Evolutionary conservation across 2,113 vertebrate genomes (phyloP), one percentile per base, ranked within the genome.

Genomic region (Oreocharis arfaki): DNA sequence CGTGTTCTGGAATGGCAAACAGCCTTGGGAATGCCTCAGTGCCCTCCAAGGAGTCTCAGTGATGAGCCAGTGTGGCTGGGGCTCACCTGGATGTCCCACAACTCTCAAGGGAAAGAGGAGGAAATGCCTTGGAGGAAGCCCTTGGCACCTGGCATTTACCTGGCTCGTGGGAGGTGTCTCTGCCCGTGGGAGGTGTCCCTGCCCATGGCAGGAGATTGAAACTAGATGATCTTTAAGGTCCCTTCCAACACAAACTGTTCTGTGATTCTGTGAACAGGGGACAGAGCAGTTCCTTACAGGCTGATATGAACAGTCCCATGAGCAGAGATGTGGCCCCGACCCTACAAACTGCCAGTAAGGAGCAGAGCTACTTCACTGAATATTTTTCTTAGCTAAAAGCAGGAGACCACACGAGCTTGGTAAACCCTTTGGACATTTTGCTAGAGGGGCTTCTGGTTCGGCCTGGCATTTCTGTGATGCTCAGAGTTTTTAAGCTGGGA

Each of bases 21-120:
- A 2, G 60, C 23, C 39, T 27, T 0, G 0, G 1, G 5, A 41
- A 16, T 9, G 9, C 16, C 30, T 6, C 7, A 53, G 65, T 13
- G 6, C 27, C 39, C 35, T 52, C 56, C 1, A 8, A 12, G 46
- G 53, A 6, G 61, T 4, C 37, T 21, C 8, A 2, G 74, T 27
- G 83, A 41, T 20, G 57, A 5, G 41, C 1, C 6, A 10, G 0
- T 4, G 0, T 8, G 63, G 63, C 41, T 41, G 28, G 7, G 28
- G 32, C 27, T 80, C 37, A 20, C 16, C 59, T 46, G 30, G 0
- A 0, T 10, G 33, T 27, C 37, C 4, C 1, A 47, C 35, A 59
- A 39, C 57, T 42, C 50, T 53, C 39, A 27, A 9, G 52, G 50
- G 42, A 69, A 44, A 28, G 41, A 39, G 32, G 41, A 55, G 76